A percentile compares a stretch with the other conserved stretches of the same genome.
Conservation (phyloP, 2,113 vertebrate species). For the Hirundichthys speculiger region DNA sequence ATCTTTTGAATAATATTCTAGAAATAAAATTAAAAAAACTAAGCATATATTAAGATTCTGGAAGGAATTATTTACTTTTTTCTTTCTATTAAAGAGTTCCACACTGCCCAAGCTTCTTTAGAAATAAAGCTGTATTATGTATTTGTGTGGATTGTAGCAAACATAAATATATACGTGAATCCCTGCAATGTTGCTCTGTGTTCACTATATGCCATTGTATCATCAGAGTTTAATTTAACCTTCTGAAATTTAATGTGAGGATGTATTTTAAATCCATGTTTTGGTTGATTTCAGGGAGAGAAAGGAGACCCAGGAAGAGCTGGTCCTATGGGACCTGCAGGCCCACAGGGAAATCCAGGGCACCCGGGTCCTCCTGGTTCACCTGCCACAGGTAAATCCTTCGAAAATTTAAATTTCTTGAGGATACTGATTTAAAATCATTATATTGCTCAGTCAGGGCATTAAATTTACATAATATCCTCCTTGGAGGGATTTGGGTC, state of each 20-base stretch:
- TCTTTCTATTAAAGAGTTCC: no score
- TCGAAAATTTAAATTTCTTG: neutral
- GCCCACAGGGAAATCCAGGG: constrained; percentile 88
- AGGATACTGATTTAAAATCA: neutral
- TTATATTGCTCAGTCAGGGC: neutral
- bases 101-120: no score
- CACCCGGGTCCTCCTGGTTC: constrained; percentile 89
- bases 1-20: no score
- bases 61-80: no score
- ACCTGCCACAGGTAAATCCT: constrained; percentile 85
- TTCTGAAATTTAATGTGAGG: neutral
- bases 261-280: neutral
- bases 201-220: neutral
- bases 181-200: neutral
- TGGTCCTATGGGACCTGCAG: constrained; percentile 89
- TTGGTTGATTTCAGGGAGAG: constrained; percentile 81
- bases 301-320: constrained; percentile 87
- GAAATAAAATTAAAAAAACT: no score
- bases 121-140: no score
- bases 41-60: no score
- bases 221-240: neutral
- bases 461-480: neutral
- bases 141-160: neutral
- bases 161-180: neutral
- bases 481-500: neutral